Percentiles rank a stretch among this genome's conserved stretches.
These are phyloP conservation scores for Rhopalosiphum padi DNA, from an alignment of 1,140 invertebrate species.

Conservation along the genomic window DNA sequence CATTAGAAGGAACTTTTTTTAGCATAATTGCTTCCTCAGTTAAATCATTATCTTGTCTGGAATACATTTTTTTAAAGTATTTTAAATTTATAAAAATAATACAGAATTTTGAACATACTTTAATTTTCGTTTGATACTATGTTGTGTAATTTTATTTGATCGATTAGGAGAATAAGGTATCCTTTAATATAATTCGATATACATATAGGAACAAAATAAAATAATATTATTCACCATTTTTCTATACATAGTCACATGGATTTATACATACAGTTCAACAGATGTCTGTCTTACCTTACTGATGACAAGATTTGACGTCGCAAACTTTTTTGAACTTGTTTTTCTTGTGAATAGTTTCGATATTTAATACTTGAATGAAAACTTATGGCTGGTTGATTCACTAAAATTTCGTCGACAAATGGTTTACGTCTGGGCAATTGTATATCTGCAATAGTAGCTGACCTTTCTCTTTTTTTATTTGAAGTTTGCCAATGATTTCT, in stretches of 20 bases:
- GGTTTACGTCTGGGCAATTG: constrained; percentile 63
- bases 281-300: neutral
- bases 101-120: neutral
- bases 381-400: constrained; percentile 63
- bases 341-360: constrained; percentile 37
- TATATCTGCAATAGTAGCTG: constrained; percentile 62
- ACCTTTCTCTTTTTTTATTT: constrained; percentile 62
- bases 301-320: constrained; percentile 47
- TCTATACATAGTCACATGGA: neutral
- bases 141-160: constrained; percentile 13
- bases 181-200: neutral
- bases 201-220: neutral
- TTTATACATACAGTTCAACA: neutral
- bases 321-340: constrained; percentile 19
- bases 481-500: constrained; percentile 62
- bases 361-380: constrained; percentile 55
- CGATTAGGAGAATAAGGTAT: neutral
- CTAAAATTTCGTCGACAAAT: constrained; percentile 63
- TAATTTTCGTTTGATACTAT: constrained; percentile 43
- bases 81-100: neutral
- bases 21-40: constrained; percentile 27
- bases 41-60: constrained; percentile 13
- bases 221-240: neutral
- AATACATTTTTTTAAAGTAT: neutral
- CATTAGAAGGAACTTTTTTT: neutral